These are phyloP conservation scores for Papilio glaucus DNA, from an alignment of 1,140 invertebrate genomes.

Conservation along the genomic window DNA sequence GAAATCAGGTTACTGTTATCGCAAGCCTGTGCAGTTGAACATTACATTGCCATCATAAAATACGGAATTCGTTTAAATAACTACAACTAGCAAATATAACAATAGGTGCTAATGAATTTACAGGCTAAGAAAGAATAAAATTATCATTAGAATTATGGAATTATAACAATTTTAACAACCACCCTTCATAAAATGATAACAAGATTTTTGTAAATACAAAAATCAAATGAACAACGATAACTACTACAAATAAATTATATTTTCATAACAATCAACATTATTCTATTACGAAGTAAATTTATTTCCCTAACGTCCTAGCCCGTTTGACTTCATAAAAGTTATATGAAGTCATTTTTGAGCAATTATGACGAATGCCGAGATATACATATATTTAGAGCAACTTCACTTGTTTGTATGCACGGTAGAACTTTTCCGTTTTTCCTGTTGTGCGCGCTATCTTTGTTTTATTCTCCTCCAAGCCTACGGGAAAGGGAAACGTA, in stretches of 20 bases:
- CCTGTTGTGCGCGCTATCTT: slow-evolving; percentile 25
- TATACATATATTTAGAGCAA: neutral
- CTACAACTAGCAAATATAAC: no score
- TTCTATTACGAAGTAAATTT: no score
- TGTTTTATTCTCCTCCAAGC: slow-evolving; percentile 31
- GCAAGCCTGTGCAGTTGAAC: neutral
- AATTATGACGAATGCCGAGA: neutral
- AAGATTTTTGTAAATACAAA: no score
- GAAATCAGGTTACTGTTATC: neutral
- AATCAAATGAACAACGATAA: no score
- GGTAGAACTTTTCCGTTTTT: slow-evolving; percentile 29
- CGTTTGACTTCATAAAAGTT: neutral
- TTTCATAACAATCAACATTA: no score
- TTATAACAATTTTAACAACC: no score
- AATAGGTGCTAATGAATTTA: no score
- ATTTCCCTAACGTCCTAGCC: neutral
- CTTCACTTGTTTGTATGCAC: neutral
- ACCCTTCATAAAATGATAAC: no score
- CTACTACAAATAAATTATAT: no score
- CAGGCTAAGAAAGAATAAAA: no score
- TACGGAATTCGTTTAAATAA: neutral
- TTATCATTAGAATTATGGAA: no score
- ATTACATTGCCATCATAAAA: neutral
- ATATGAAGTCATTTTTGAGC: neutral
- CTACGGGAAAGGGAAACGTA: slow-evolving; percentile 33